These are phyloP conservation scores for Nemoura dubitans DNA, from an alignment of 2,888 invertebrate genomes.

Conservation along the genomic window DNA sequence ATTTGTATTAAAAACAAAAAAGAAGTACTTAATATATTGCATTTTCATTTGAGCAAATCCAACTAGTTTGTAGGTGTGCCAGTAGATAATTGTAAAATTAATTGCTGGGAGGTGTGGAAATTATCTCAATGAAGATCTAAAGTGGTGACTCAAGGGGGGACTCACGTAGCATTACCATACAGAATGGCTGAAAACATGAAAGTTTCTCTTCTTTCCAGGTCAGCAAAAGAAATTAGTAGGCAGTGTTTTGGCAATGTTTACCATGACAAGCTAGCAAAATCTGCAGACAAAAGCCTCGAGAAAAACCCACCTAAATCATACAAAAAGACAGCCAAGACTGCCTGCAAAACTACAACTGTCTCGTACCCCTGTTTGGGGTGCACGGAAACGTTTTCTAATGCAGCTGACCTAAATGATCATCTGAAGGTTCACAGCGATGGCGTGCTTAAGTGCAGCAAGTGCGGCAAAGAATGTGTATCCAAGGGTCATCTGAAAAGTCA, in stretches of 20 bases:
- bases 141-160: no score
- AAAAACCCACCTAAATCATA: background rate
- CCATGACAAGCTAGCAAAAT: background rate
- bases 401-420: conserved; percentile 61
- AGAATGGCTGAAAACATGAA: conserved; percentile 42
- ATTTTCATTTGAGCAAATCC: no score
- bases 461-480: conserved; percentile 43
- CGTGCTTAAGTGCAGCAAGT: conserved; percentile 38
- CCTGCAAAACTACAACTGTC: background rate
- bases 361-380: conserved; percentile 63
- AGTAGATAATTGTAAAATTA: no score
- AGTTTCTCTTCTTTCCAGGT: conserved; percentile 49
- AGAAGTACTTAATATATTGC: no score
- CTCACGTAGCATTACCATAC: background rate
- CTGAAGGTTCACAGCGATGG: conserved; percentile 60
- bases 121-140: no score
- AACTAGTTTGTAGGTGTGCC: no score
- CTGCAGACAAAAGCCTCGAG: background rate
- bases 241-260: conserved; percentile 43
- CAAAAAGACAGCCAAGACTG: background rate
- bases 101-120: no score
- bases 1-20: background rate
- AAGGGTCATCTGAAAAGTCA: conserved; percentile 57
- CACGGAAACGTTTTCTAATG: conserved; percentile 59
- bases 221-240: conserved; percentile 42